These are phyloP conservation scores for Lepidothrix coronata DNA, from an alignment of 2,113 vertebrate genomes.

Conservation along the genomic window DNA sequence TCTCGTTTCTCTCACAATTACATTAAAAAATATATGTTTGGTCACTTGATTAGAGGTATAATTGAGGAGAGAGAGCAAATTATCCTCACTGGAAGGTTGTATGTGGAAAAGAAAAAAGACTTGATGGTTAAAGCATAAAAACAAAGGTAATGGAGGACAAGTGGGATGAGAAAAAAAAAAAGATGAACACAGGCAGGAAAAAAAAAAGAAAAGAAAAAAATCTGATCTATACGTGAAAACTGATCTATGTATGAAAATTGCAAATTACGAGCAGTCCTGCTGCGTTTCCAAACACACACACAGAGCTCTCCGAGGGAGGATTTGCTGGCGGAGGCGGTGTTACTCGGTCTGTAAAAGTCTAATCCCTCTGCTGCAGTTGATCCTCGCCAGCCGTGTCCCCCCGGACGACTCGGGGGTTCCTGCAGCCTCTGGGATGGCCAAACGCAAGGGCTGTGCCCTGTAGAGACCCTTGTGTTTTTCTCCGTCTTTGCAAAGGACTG, in stretches of 20 bases:
- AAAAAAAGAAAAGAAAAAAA: neutral
- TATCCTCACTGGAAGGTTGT: neutral
- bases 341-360: neutral
- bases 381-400: neutral
- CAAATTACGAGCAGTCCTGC: neutral
- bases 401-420: neutral
- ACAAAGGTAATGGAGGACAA: neutral
- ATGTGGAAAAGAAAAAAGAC: neutral
- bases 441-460: neutral
- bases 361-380: neutral
- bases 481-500: neutral
- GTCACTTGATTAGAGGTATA: neutral
- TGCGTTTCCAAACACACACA: neutral
- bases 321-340: neutral
- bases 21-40: accelerated
- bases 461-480: neutral
- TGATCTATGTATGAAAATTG: neutral
- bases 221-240: accelerated
- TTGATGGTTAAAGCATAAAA: neutral
- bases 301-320: neutral
- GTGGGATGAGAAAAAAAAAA: neutral
- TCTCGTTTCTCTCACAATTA: neutral
- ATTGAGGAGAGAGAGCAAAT: neutral
- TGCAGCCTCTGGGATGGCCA: neutral
- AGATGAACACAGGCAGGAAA: neutral